phyloP scores from a whole-genome alignment of 1,140 invertebrate species.

The Lepidurus arcticus region DNA sequence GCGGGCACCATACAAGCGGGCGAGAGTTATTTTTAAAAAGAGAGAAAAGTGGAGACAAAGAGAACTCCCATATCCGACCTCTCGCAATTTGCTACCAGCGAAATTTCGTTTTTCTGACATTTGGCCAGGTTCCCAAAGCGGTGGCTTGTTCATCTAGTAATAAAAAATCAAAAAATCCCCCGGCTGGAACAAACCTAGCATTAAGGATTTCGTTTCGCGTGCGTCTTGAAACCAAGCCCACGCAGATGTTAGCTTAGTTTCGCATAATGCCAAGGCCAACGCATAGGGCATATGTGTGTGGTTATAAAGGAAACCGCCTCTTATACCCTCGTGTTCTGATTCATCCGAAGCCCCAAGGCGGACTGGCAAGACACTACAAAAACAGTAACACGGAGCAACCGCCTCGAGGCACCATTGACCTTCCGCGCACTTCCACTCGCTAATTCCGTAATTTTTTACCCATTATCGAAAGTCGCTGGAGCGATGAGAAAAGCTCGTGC shows the following conservation, averaged over 20 bases:
- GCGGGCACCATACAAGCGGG: neutral
- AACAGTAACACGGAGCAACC: too few relatives aligned
- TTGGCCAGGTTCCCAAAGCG: neutral
- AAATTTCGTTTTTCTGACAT: neutral
- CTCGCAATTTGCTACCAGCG: neutral
- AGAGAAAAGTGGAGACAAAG: neutral
- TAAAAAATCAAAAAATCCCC: too few relatives aligned
- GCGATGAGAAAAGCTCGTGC: neutral
- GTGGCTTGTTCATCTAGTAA: too few relatives aligned
- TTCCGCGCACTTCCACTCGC: too few relatives aligned
- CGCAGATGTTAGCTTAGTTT: neutral
- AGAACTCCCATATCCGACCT: neutral
- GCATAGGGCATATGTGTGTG: neutral
- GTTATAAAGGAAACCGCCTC: too few relatives aligned
- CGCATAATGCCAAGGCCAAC: constrained; percentile 13
- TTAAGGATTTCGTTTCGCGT: neutral
- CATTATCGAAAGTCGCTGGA: neutral
- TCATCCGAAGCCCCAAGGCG: too few relatives aligned
- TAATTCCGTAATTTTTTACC: too few relatives aligned
- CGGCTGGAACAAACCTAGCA: neutral
- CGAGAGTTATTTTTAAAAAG: constrained; percentile 12
- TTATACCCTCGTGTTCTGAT: too few relatives aligned
- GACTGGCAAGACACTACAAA: too few relatives aligned
- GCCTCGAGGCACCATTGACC: too few relatives aligned
- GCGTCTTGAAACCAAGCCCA: neutral